These are phyloP conservation scores for Nematostella vectensis DNA, from an alignment of 92 coral and sea anemone genomes.

Conservation along the genomic window DNA sequence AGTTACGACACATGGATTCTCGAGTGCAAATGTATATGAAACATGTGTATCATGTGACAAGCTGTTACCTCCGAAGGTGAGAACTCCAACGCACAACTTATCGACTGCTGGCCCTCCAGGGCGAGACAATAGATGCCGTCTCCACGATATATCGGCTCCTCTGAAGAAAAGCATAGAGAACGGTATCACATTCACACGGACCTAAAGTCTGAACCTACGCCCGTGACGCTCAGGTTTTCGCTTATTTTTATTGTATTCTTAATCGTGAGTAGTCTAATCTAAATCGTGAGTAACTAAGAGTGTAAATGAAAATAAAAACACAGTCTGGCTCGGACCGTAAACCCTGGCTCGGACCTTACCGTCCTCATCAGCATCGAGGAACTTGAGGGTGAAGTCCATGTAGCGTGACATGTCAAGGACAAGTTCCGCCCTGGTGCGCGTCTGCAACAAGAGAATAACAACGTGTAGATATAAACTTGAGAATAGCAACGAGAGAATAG, in stretches of 20 bases:
- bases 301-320: too few species aligned
- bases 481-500: neutral
- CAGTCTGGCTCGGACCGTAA: too few species aligned
- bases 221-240: too few species aligned
- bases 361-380: constrained; percentile 59
- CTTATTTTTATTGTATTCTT: too few species aligned
- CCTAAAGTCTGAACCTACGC: neutral
- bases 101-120: constrained; percentile 48
- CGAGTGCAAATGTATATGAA: too few species aligned
- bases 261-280: too few species aligned
- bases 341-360: too few species aligned
- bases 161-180: constrained; percentile 18
- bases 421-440: constrained; percentile 83
- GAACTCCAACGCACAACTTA: constrained; percentile 74
- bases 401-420: constrained; percentile 77
- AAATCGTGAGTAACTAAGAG: too few species aligned
- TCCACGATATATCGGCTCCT: constrained; percentile 45
- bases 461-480: neutral
- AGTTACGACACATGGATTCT: too few species aligned
- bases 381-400: constrained; percentile 78
- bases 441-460: constrained; percentile 17
- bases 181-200: too few species aligned
- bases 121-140: constrained; percentile 63
- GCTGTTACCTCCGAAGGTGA: constrained; percentile 97
- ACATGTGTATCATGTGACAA: too few species aligned